Base-by-base conservation (phyloP, 1,140 invertebrate genomes). In the Sycophaga agraensis region DNA sequence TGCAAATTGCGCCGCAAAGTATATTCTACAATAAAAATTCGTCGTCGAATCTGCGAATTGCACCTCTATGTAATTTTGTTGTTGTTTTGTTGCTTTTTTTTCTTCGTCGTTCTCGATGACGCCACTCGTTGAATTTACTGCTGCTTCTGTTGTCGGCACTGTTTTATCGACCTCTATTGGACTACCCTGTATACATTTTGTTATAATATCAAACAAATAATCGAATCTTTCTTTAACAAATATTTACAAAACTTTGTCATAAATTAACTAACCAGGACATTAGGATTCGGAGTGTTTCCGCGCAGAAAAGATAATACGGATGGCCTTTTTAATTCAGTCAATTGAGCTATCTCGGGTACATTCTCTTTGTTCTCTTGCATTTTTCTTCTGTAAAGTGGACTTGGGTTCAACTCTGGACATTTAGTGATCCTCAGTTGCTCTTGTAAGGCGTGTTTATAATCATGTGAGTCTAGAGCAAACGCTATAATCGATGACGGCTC, bases 401-500 rank as follows among this genome's bases (percentile, higher is more conserved):
- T 85, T 0, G 82, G 68, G 55, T 75, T 81, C 46, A 68, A 57
- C 24, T 82, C 73, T 1, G 59, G 46, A 4, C 56, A 67, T 63
- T 78, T 82, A 26, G 63, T 76, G 49, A 58, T 45, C 21, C 68
- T 70, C 50, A 72, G 43, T 31, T 84, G 66, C 39, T 88, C 85
- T 39, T 85, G 81, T 12, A 89, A 66, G 2, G 82, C 75, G 37
- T 83, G 84, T 58, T 88, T 87, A 68, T 93, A 93, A 37, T 92
- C 90, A 19, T 76, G 71, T 0, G 88, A 90, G 56, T 87, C 85
- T 1, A 97, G 72, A 5, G 92, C 86, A 73, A 93, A 94, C 0
- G 94, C 91, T 59, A 97, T 92, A 46, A 97, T 90, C 1, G 94
- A 96, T 65, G 92, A 94, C 1, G 91, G 89, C 74, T 97, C 93